These are phyloP conservation scores for Gasterosteus nipponicus DNA, from an alignment of 2,113 vertebrate genomes.

Conservation along the genomic window DNA sequence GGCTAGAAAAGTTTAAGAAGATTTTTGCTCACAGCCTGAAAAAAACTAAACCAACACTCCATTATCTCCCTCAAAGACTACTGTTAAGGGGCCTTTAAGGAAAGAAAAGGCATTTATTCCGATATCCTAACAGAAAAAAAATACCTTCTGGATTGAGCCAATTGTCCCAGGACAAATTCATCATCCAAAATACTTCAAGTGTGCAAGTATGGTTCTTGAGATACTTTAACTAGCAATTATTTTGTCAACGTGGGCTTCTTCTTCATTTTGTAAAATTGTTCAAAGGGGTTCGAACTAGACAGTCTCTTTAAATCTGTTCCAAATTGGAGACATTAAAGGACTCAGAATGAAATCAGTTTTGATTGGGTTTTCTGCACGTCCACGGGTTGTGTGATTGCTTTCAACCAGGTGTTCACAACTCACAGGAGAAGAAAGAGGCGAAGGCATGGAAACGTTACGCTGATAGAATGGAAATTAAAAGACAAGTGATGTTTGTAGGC, in stretches of 20 bases:
- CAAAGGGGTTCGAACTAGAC: background rate
- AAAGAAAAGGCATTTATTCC: background rate
- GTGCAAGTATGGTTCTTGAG: background rate
- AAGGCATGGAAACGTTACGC: constrained; percentile 4
- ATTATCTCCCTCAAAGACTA: background rate
- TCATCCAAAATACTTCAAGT: background rate
- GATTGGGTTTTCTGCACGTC: constrained; percentile 21
- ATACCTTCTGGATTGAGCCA: background rate
- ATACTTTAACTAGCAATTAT: background rate
- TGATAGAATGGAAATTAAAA: background rate
- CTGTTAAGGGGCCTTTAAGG: constrained; percentile 9
- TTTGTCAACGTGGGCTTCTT: background rate
- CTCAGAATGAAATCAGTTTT: constrained; percentile 2
- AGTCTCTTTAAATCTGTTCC: background rate
- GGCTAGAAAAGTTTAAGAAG: constrained; percentile 23
- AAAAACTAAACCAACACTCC: constrained; percentile 2
- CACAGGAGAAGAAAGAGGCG: constrained; percentile 8
- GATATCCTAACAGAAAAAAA: background rate
- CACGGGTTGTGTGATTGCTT: background rate
- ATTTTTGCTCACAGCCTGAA: constrained; percentile 9
- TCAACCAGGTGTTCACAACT: constrained; percentile 16
- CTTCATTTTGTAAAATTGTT: background rate
- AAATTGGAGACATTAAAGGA: constrained; percentile 18
- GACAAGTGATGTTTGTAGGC: background rate
- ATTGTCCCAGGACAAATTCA: background rate